Evolutionary conservation across 2,888 invertebrate species (phyloP), one percentile per base, ranked within the genome.

Genomic region (Campoletis raptor): DNA sequence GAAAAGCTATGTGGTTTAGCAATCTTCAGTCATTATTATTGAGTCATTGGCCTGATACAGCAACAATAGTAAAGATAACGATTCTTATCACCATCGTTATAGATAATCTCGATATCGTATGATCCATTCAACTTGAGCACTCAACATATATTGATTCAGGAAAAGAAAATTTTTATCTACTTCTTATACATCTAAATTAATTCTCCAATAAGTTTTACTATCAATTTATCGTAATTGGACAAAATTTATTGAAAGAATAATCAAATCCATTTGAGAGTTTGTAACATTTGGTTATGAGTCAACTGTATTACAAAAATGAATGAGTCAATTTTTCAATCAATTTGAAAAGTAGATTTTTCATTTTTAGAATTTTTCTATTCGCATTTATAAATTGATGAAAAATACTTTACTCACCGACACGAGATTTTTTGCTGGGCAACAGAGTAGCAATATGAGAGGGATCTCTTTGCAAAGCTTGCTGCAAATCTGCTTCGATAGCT

Each of bases 401-500:
- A 36, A 5, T 12, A 30, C 30, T 40, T 57, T 52, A 94, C 95
- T 95, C 92, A 97, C 97, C 96, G 92, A 96, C 96, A 88, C 97
- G 95, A n/a, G 96, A 96, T 93, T 97, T 97, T 94, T 97, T 97
- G 88, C 97, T 97, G 0, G 97, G 97, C 88, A 97, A 94, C 78
- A 97, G 94, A 6, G 97, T 97, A 0, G 97, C 97, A 85, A 97
- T 95, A 88, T 97, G 96, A 57, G 97, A 96, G 18, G 97, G 97
- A 94, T 97, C 97, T 89, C 96, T 95, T 90, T 96, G 95, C 90
- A 97, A 95, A 0, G 96, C 96, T 83, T 94, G 94, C n/a, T 94
- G 94, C 48, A 94, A 89, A 89, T 94, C 94, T 90, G 97, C 96
- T 87, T 97, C 97, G 88, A 96, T 96, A 79, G 96, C 95, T 0